phyloP scores from a whole-genome alignment of 2,113 vertebrate species.

The Podarcis muralis region DNA sequence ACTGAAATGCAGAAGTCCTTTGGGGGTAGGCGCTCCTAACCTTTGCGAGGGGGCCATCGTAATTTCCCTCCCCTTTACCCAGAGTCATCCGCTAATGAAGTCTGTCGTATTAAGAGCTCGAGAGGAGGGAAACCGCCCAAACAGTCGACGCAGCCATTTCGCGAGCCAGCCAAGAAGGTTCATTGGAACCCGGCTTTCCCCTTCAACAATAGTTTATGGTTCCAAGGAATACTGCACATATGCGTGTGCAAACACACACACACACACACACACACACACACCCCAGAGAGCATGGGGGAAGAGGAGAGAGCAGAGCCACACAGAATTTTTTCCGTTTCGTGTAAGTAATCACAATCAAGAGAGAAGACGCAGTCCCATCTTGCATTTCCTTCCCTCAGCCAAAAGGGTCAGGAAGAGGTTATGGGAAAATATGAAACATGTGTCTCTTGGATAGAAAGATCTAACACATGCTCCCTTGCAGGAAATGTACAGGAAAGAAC shows the following conservation, averaged over 20 bases:
- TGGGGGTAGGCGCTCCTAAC: background rate
- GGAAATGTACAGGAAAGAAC: conserved; percentile 28
- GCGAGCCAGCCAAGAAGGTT: too few species aligned
- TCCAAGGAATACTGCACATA: background rate
- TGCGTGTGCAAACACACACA: too few species aligned
- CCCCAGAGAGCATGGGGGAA: background rate
- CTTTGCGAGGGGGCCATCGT: background rate
- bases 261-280: too few species aligned
- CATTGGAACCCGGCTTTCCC: conserved; percentile 1
- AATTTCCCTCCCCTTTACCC: background rate
- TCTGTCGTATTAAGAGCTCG: background rate
- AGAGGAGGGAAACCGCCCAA: background rate
- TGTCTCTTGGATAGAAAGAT: conserved; percentile 38
- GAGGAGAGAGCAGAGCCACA: background rate
- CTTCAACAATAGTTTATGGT: background rate
- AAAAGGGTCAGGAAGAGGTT: conserved; percentile 33
- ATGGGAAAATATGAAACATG: conserved; percentile 45
- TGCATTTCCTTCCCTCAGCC: conserved; percentile 11
- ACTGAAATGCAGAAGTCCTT: background rate
- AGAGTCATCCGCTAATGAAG: background rate
- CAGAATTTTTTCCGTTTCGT: background rate
- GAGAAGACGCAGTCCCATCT: background rate
- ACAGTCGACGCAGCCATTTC: background rate
- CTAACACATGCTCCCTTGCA: conserved; percentile 9
- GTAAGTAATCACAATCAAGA: conserved; percentile 4